Conservation (phyloP, 2,797 vertebrate species). For the Catamblyrhynchus diadema region DNA sequence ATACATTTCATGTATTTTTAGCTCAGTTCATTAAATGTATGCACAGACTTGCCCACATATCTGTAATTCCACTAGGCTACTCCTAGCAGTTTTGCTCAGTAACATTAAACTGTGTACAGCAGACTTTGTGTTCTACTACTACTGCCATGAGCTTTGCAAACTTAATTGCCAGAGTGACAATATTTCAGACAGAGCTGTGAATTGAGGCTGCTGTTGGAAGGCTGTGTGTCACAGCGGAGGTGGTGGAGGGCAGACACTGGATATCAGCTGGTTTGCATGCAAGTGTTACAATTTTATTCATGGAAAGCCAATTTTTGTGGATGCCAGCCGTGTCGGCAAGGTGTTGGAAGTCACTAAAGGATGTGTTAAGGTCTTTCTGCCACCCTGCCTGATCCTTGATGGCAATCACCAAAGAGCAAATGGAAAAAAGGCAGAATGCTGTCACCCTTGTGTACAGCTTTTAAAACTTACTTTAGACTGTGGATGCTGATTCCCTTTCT, state of each 20-base stretch:
- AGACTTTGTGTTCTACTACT: background rate
- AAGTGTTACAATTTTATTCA: background rate
- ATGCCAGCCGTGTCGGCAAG: background rate
- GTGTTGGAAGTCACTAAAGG: background rate
- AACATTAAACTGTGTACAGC: background rate
- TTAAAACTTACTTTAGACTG: background rate
- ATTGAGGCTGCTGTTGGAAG: background rate
- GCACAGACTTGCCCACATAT: background rate
- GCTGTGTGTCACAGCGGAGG: background rate
- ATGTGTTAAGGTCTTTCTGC: background rate
- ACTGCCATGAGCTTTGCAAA: background rate
- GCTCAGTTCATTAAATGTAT: background rate
- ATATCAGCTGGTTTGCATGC: background rate
- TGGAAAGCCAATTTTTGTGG: background rate
- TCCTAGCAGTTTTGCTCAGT: background rate
- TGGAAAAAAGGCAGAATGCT: background rate
- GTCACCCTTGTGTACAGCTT: background rate
- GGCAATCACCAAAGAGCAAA: background rate
- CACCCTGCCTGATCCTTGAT: background rate
- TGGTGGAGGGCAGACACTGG: background rate
- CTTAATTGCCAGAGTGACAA: background rate
- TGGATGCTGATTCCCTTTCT: background rate
- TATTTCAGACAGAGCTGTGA: constrained; percentile 7
- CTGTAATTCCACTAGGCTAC: background rate
- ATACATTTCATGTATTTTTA: background rate